Base-by-base conservation (phyloP, 2,888 invertebrate species). In the Tachina lurida region DNA sequence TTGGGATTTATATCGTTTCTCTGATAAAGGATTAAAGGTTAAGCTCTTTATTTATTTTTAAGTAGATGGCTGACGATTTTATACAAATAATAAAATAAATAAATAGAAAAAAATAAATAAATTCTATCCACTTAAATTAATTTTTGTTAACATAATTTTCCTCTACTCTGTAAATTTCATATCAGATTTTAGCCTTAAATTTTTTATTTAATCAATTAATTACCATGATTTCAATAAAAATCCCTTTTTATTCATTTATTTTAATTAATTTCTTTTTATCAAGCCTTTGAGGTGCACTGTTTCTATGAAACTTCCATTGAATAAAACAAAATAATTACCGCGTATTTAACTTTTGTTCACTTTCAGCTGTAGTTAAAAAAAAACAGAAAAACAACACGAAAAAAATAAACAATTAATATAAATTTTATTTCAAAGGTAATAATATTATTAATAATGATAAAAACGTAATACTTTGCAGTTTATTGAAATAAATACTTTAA, bases 241-340 rank as follows among this genome's bases (percentile, higher is more conserved):
- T 58, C 31, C 39, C 31, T 31, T 31, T 31, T 31, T 4, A 31
- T 31, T 58, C 2, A 31, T 31, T 5, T 15, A 13, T 58, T 19
- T 31, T 58, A 31, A 31, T 7, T 39, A n/a, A 13, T 22, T 39
- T 58, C 3, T 13, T 17, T 45, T 45, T 45, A 45, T 63, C 12
- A 45, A 47, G 39, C 49, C 56, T 67, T 58, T 77, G 56, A 31
- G 47, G 22, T 8, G 2, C 1, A 1, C 9, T 43, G 22, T 49
- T 63, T 77, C 80, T 81, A 81, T 86, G 81, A 81, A 84, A 56
- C 75, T 78, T 60, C 75, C 78, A 84, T 54, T 77, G 43, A 70
- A 31, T 31, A 31, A 31, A 31, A 31, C 7, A 31, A 7, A 84
- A 82, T 86, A 84, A 84, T 86, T 81, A 78, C 60, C 65, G 75